These are phyloP conservation scores for Prionace glauca DNA, from an alignment of 2,797 vertebrate species.

Conservation along the genomic window DNA sequence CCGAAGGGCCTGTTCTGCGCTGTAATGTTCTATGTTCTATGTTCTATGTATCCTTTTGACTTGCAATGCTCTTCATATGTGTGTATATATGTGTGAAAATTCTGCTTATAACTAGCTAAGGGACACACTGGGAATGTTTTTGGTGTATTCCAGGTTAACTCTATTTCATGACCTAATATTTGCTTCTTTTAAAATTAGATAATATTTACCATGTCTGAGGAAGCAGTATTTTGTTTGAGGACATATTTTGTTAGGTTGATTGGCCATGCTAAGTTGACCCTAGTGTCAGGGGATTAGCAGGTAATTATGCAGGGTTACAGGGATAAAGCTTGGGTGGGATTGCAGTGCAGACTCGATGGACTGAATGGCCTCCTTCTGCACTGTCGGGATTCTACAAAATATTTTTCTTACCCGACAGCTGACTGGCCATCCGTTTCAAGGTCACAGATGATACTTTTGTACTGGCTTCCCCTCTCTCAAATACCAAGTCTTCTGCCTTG, in stretches of 20 bases:
- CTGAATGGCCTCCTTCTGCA: too few species aligned
- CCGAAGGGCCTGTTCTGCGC: too few species aligned
- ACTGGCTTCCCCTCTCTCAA: slow-evolving; percentile 68
- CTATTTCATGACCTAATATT: too few species aligned
- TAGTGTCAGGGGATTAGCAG: too few species aligned
- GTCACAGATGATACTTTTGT: slow-evolving; percentile 77
- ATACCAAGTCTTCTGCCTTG: slow-evolving; percentile 64
- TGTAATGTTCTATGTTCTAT: too few species aligned
- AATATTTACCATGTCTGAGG: background rate
- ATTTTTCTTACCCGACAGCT: slow-evolving; percentile 75
- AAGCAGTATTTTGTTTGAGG: background rate
- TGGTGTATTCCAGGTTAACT: background rate
- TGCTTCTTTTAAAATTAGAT: background rate
- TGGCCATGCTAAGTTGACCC: too few species aligned
- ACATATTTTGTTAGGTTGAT: too few species aligned
- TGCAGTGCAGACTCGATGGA: too few species aligned
- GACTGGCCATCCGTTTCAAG: slow-evolving; percentile 87
- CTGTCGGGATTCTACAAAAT: too few species aligned
- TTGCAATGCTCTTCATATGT: background rate
- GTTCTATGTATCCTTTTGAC: too few species aligned
- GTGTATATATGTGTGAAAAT: background rate
- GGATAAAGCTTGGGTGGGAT: too few species aligned
- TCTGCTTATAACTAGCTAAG: background rate
- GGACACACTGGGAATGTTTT: background rate
- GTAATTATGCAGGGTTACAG: too few species aligned